phyloP scores from a whole-genome alignment of 2,888 invertebrate species.

The Mythimna vitellina region DNA sequence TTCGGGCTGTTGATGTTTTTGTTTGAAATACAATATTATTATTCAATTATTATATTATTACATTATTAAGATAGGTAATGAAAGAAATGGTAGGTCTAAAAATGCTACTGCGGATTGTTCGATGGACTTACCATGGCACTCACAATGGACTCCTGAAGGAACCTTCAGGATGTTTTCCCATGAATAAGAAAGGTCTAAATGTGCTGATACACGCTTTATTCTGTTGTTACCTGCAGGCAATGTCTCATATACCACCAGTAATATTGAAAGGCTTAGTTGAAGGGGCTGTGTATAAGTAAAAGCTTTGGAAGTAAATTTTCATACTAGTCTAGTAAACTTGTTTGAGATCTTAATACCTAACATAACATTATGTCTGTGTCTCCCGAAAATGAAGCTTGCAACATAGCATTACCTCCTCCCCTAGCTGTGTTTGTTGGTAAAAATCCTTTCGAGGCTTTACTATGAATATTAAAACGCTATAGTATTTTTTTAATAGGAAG shows the following conservation, averaged over 20 bases:
- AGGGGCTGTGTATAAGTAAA: background rate
- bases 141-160: too few relatives aligned
- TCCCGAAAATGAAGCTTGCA: too few relatives aligned
- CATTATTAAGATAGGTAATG: too few relatives aligned
- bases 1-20: background rate
- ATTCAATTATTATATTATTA: conserved; percentile 1
- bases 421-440: too few relatives aligned
- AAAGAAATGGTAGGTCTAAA: background rate
- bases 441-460: too few relatives aligned
- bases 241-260: conserved; percentile 28
- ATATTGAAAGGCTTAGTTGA: conserved; percentile 28
- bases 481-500: too few relatives aligned
- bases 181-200: background rate
- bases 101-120: background rate
- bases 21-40: background rate
- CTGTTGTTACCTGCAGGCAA: background rate
- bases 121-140: too few relatives aligned
- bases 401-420: too few relatives aligned
- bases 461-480: too few relatives aligned
- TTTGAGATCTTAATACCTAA: background rate
- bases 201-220: background rate
- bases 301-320: background rate
- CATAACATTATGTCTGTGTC: too few relatives aligned
- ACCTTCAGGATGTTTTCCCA: too few relatives aligned
- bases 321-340: background rate